Evolutionary conservation across 2,888 invertebrate genomes (phyloP).

Genomic region (Dorcus hopei): DNA sequence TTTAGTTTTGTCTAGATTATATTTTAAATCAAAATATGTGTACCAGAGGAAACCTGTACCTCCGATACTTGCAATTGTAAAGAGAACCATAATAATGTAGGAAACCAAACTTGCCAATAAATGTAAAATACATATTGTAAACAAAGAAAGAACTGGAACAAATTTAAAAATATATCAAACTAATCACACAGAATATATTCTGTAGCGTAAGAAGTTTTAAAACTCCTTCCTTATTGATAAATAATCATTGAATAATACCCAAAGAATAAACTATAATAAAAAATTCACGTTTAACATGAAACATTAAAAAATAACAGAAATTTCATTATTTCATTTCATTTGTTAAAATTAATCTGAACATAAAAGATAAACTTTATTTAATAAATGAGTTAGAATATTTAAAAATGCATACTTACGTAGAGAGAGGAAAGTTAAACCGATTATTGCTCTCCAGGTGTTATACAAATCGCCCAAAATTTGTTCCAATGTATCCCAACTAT

Average conservation of each 20-base stretch:
- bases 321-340: no score
- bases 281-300: no score
- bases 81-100: conserved; percentile 81
- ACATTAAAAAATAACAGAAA: no score
- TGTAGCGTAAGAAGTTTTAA: no score
- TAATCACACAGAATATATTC: no score
- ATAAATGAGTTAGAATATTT: no score
- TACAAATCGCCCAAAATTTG: conserved; percentile 86
- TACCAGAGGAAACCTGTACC: conserved; percentile 85
- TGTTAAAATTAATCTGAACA: no score
- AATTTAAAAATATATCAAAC: conserved; percentile 1
- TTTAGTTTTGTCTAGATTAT: conserved; percentile 58
- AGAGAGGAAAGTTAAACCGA: conserved; percentile 74
- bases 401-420: conserved; percentile 58
- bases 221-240: no score
- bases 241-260: no score
- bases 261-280: no score
- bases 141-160: conserved; percentile 73
- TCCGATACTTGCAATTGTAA: conserved; percentile 71
- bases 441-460: conserved; percentile 82
- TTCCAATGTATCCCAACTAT: conserved; percentile 85
- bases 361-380: no score
- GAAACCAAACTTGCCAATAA: conserved; percentile 80
- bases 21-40: conserved; percentile 76
- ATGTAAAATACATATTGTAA: conserved; percentile 80